phyloP scores from a whole-genome alignment of 53 echinoderm and acorn worm species.

The Hippasteria phrygiana region DNA sequence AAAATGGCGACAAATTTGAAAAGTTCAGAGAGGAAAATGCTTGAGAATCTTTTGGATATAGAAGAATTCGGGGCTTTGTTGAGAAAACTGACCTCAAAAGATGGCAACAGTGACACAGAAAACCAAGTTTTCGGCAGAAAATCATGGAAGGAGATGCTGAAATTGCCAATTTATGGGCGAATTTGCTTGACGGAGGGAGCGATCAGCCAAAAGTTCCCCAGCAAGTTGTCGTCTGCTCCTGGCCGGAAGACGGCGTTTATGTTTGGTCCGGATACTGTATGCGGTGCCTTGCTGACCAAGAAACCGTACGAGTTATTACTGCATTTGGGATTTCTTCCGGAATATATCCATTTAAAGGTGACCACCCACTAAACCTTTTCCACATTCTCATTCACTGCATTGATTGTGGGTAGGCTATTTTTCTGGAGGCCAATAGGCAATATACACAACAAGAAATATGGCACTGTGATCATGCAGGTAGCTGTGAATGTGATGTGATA shows the following conservation, averaged over 20 bases:
- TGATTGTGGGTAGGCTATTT: no score
- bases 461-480: no score
- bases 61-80: slow-evolving; percentile 14
- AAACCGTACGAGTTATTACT: slow-evolving; percentile 82
- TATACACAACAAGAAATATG: no score
- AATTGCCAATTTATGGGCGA: slow-evolving; percentile 79
- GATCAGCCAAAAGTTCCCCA: slow-evolving; percentile 37
- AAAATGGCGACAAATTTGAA: neutral
- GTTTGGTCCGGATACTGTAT: slow-evolving; percentile 87
- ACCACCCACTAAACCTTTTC: no score
- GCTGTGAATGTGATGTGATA: no score
- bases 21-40: neutral
- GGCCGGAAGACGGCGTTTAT: slow-evolving; percentile 89
- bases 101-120: neutral
- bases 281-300: slow-evolving; percentile 59
- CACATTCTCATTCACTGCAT: no score
- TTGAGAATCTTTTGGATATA: neutral
- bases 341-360: slow-evolving; percentile 93
- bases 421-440: no score
- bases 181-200: slow-evolving; percentile 79
- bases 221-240: slow-evolving; percentile 70
- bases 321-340: slow-evolving; percentile 88
- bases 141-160: slow-evolving; percentile 55
- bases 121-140: neutral
- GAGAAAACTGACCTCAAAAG: neutral